Base-by-base conservation (phyloP, 1,140 invertebrate genomes). In the Laupala kohalensis region DNA sequence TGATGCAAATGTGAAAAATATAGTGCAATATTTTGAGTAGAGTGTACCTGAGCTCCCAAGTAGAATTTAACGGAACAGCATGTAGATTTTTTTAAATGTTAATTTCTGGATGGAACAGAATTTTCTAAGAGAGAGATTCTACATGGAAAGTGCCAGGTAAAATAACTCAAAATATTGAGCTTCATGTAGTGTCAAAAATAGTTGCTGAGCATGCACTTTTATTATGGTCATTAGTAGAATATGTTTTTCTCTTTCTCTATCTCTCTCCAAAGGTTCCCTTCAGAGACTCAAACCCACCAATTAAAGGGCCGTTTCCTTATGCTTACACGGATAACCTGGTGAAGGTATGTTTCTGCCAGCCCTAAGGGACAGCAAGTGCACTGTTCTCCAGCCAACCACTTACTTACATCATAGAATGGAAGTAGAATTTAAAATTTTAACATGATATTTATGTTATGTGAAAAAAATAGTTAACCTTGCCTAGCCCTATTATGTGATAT, bases 281-380 rank as follows among this genome's bases (percentile, higher is more conserved):
- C 64, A 67, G 67, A 71, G 73, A 70, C 65, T 66, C 73, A 67
- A 74, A 71, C 62, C 53, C 53, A 76, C 77, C 76, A 76, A 75
- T 76, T 81, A 82, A 82, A 80, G 81, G 80, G 79, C 80, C 82
- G 80, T 82, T 82, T 81, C 78, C 78, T 82, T 81, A 80, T 81
- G 80, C 80, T 81, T 81, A 81, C 81, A 81, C 81, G 81, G 82
- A 83, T 78, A 81, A 77, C 75, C 79, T 82, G 75, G 80, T 78
- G 78, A 82, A 83, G 82, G 82, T 83, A 83, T 77, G 82, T 76
- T 13, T 37, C 24, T 23, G 24, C 67, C 29, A 13, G 24, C 67
- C 29, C n/a, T 27, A 68, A 15, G 37, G 37, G 37, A 53, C 37
- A 53, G 37, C 37, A 53, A 53, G 37, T 53, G 37, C 37, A 53